These are phyloP conservation scores for Troilus luridus DNA, from an alignment of 2,888 invertebrate genomes.

Conservation along the genomic window DNA sequence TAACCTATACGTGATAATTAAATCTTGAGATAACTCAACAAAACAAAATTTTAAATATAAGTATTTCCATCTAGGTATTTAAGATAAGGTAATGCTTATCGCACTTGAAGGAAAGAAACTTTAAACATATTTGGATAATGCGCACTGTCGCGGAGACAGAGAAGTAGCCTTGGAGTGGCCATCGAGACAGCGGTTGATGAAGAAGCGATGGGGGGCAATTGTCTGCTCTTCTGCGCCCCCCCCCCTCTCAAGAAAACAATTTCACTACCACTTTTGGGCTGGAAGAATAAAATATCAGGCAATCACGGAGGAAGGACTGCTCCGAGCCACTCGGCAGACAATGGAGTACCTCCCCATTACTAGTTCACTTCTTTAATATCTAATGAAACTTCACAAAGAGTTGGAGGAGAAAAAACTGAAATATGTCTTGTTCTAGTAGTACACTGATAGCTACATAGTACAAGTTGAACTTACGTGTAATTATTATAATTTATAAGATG, in stretches of 20 bases:
- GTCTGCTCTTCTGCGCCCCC: background rate
- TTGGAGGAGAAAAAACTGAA: background rate
- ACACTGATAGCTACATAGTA: no score
- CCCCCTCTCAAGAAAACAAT: slow-evolving; percentile 40
- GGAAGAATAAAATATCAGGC: slow-evolving; percentile 46
- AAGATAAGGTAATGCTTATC: background rate
- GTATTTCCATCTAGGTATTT: background rate
- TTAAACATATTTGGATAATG: background rate
- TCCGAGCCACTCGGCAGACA: background rate
- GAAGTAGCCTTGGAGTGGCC: background rate
- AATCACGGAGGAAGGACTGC: background rate
- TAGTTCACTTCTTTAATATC: slow-evolving; percentile 24
- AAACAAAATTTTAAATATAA: no score
- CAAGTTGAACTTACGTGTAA: no score
- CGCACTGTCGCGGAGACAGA: background rate
- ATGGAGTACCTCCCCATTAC: background rate
- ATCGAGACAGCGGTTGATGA: slow-evolving; percentile 11
- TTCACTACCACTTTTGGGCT: slow-evolving; percentile 17
- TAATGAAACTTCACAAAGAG: background rate
- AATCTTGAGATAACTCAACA: no score
- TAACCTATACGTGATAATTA: no score
- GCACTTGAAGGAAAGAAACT: background rate
- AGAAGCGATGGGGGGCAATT: slow-evolving; percentile 26
- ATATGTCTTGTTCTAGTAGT: no score
- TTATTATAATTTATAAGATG: no score